A percentile compares a stretch with the other conserved stretches of the same genome.
Conservation (phyloP, 2,888 invertebrate genomes). For the Dasypogon diadema region DNA sequence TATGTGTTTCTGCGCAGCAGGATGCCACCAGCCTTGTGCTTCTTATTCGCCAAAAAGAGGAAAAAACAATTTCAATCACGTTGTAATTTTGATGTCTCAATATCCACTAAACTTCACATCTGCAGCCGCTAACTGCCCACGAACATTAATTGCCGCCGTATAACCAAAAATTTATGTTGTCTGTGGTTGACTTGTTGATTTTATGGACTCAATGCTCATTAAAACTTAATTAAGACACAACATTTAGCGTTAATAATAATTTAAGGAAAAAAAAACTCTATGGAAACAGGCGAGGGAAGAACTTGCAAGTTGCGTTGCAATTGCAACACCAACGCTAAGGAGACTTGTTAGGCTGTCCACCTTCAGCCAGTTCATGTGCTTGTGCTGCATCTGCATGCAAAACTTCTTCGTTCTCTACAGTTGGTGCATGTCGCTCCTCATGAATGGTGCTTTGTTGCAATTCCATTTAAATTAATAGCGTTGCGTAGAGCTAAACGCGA, state of each 20-base stretch:
- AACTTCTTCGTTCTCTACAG: background rate
- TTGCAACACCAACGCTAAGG: background rate
- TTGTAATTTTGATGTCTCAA: slow-evolving; percentile 19
- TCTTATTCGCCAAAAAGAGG: slow-evolving; percentile 2
- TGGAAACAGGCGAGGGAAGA: background rate
- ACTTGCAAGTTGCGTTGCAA: too few species aligned
- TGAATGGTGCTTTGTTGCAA: slow-evolving; percentile 38
- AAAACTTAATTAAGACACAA: slow-evolving; percentile 49
- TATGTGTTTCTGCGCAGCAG: background rate
- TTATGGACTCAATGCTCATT: slow-evolving; percentile 41
- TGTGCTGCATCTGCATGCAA: background rate
- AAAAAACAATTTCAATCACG: slow-evolving; percentile 22
- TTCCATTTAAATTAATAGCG: slow-evolving; percentile 24
- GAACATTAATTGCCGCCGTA: slow-evolving; percentile 27
- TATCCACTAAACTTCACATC: slow-evolving; percentile 1
- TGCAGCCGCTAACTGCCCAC: slow-evolving; percentile 5
- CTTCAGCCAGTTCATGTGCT: background rate
- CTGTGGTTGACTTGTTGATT: slow-evolving; percentile 36
- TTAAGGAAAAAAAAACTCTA: background rate
- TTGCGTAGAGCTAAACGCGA: slow-evolving; percentile 6
- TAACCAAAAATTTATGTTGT: slow-evolving; percentile 33
- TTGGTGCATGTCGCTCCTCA: slow-evolving; percentile 9
- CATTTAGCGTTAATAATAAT: slow-evolving; percentile 37
- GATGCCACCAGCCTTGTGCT: background rate
- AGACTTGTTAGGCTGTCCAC: background rate